Percentiles rank a stretch among this genome's conserved stretches.
These are phyloP conservation scores for Ditylenchus dipsaci DNA, from an alignment of 1,140 invertebrate species.

Conservation along the genomic window DNA sequence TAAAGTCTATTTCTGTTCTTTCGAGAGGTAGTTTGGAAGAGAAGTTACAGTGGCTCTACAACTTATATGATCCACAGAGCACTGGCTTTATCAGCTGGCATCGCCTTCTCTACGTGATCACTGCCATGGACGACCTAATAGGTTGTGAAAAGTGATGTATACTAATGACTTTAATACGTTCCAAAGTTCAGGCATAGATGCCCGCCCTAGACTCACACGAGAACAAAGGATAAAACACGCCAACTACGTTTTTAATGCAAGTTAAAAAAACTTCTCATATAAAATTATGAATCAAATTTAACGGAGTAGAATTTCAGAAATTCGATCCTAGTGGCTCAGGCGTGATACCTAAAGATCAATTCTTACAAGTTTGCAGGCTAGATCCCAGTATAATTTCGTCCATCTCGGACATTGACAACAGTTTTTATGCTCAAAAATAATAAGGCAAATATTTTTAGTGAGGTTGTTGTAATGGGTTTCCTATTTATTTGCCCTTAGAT, in stretches of 20 bases:
- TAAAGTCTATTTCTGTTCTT: constrained; percentile 23
- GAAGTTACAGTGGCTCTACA: constrained; percentile 33
- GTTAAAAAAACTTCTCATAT: background rate
- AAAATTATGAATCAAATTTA: background rate
- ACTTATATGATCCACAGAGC: constrained; percentile 20
- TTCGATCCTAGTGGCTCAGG: constrained; percentile 4
- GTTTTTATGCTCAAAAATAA: no score
- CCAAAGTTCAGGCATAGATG: background rate
- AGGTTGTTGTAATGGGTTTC: no score
- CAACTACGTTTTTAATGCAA: constrained; percentile 1
- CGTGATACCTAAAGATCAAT: background rate
- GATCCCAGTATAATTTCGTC: background rate
- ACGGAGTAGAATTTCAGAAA: background rate
- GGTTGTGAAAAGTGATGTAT: constrained; percentile 6
- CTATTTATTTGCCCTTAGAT: no score
- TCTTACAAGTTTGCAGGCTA: background rate
- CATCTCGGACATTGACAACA: background rate
- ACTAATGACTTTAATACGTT: background rate
- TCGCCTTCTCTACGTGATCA: constrained; percentile 27
- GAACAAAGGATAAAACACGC: background rate
- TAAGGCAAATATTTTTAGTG: no score
- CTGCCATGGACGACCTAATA: constrained; percentile 26
- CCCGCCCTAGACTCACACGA: constrained; percentile 1
- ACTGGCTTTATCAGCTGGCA: constrained; percentile 25
- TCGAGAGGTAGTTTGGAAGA: constrained; percentile 24